Evolutionary conservation across 64 coral and sea anemone genomes (phyloP), one percentile per base, ranked within the genome.

Genomic region (Montipora capricornis): DNA sequence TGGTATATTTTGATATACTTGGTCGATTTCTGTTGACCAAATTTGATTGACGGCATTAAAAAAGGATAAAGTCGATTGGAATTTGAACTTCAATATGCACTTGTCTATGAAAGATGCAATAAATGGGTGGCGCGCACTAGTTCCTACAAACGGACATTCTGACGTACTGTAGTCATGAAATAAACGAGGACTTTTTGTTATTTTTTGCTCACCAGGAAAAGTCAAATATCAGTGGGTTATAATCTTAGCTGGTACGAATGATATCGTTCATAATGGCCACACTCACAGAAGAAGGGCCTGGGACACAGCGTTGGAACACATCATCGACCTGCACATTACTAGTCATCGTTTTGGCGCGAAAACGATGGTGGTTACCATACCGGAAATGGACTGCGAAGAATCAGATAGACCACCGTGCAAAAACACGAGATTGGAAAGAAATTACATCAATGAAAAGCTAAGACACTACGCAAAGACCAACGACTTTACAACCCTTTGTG

Each of bases 201-300:
- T 13, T n/a, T 5, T 49, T 1, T 19, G 0, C 20, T 45, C 47
- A 79, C n/a, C 80, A 96, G 95, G 59, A 22, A 73, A 49, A 53
- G 74, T 62, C 7, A 91, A 80, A 47, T 97, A 95, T 26, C 79
- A 70, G 17, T 99, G 98, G 98, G 68, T 99, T 8, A 87, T 99
- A 22, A 96, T 99, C 13, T 89, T 99, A 8, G 98, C 83, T 20
- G 98, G 95, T 29, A 99, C 98, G 44, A 99, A 99, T 48, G 98
- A 99, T 74, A 91, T 99, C n/a, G 75, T 94, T 8, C 92, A 96
- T 50, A 83, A 81, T 78, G 81, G 64, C 19, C 55, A 90, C 12
- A 44, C 69, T 57, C 81, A 79, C 13, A 84, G 78, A n/a, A 80
- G 83, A 74, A 79, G 50, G 26, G 88, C 80, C 84, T 97, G 93